Percentiles rank a stretch among this genome's conserved stretches.
phyloP scores from a whole-genome alignment of 2,888 invertebrate genomes.

The Eurytoma californica region DNA sequence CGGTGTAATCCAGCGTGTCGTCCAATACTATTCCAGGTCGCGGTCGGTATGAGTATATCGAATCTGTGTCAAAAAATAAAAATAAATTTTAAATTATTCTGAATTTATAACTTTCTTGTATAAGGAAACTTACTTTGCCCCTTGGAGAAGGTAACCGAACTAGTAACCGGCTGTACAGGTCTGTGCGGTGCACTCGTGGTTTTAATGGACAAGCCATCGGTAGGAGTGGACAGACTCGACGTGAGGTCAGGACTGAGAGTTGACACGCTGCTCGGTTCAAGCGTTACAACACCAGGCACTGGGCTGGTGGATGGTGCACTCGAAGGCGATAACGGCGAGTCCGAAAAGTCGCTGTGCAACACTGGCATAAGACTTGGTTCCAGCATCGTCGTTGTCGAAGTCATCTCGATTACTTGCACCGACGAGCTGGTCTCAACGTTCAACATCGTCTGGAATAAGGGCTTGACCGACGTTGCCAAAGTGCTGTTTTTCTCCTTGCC shows the following conservation, averaged over 20 bases:
- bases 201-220: slow-evolving; percentile 61
- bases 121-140: slow-evolving; percentile 61
- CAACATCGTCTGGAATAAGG: slow-evolving; percentile 64
- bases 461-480: slow-evolving; percentile 47
- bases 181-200: slow-evolving; percentile 54
- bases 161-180: slow-evolving; percentile 56
- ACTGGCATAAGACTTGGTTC: slow-evolving; percentile 34
- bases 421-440: slow-evolving; percentile 71
- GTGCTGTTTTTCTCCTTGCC: slow-evolving; percentile 27
- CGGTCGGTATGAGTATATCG: slow-evolving; percentile 81
- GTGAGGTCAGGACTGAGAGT: slow-evolving; percentile 14
- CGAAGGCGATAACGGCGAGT: slow-evolving; percentile 21
- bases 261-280: slow-evolving; percentile 64
- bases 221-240: slow-evolving; percentile 69
- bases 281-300: neutral
- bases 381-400: slow-evolving; percentile 58
- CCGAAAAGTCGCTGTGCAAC: slow-evolving; percentile 31
- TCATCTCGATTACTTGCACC: slow-evolving; percentile 69
- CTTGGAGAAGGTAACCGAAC: slow-evolving; percentile 64
- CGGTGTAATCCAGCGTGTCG: slow-evolving; percentile 78
- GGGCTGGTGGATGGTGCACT: slow-evolving; percentile 47
- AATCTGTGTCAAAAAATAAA: slow-evolving; percentile 33
- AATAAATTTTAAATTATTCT: neutral
- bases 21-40: slow-evolving; percentile 91
- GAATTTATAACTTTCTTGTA: neutral